These are phyloP conservation scores for Zosterops hypoxanthus DNA, from an alignment of 2,113 vertebrate species.

Conservation along the genomic window DNA sequence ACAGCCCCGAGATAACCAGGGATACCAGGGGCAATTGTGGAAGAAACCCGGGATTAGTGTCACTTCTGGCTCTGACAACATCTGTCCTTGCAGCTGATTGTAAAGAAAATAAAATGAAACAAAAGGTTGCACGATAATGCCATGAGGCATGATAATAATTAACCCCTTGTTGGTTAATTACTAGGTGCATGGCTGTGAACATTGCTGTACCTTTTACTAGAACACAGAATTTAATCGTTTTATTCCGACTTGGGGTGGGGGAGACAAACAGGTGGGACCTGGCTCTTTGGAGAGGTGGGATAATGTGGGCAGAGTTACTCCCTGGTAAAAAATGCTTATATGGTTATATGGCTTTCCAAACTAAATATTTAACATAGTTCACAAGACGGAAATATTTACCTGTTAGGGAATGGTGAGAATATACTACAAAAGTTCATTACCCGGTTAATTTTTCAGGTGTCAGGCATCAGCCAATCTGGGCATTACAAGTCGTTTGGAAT, in stretches of 20 bases:
- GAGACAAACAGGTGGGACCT: not conserved
- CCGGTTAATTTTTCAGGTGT: conserved; percentile 7
- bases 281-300: not conserved
- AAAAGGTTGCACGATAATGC: not conserved
- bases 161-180: not conserved
- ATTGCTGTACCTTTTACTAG: not conserved
- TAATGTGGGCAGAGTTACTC: not conserved
- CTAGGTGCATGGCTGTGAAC: not conserved
- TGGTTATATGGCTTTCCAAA: not conserved
- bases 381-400: not conserved
- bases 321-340: not conserved
- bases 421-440: not conserved
- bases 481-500: not conserved
- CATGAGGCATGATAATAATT: not conserved
- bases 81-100: not conserved
- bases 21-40: not conserved
- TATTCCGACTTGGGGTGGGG: not conserved
- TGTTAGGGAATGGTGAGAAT: not conserved
- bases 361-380: not conserved
- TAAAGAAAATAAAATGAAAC: not conserved
- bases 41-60: not conserved
- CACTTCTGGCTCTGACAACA: not conserved
- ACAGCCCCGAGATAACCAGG: not conserved
- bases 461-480: not conserved
- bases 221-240: not conserved